Conservation (phyloP, 2,797 vertebrate species). For the Oophaga sylvatica region DNA sequence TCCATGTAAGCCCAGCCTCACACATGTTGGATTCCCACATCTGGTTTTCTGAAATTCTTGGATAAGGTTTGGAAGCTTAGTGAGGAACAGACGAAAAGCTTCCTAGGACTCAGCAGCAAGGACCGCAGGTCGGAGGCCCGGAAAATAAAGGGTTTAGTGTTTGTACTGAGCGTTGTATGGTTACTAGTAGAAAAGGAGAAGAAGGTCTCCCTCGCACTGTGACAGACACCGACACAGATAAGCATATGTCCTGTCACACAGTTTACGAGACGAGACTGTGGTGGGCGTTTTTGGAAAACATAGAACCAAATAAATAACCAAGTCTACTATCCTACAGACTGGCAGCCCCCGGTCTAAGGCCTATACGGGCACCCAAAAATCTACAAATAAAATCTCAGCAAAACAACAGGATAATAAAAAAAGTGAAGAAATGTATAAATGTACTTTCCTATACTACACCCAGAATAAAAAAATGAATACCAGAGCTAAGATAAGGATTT, state of each 20-base stretch:
- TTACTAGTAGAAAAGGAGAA: background rate
- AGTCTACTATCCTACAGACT: conserved; percentile 10
- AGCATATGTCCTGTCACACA: conserved; percentile 26
- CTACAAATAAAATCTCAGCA: background rate
- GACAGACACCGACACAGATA: conserved; percentile 23
- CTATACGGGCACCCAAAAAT: background rate
- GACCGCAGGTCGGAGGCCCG: background rate
- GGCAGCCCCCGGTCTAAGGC: background rate
- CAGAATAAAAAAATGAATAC: background rate
- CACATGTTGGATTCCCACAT: conserved; percentile 2
- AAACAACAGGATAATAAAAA: background rate
- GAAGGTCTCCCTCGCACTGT: conserved; percentile 16
- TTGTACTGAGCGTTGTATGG: background rate
- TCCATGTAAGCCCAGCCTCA: background rate
- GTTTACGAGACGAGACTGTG: background rate
- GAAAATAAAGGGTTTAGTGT: background rate
- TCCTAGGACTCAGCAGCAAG: background rate
- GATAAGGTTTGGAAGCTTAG: background rate
- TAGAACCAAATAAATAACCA: background rate
- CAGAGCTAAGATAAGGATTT: no score
- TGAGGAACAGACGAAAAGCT: background rate
- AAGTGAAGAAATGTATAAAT: background rate
- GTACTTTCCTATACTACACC: background rate
- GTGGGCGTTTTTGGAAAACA: conserved; percentile 5
- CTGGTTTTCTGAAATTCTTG: background rate